A percentile compares a stretch with the other conserved stretches of the same genome.
Conservation (phyloP, 2,113 vertebrate species). For the Pteropus alecto region DNA sequence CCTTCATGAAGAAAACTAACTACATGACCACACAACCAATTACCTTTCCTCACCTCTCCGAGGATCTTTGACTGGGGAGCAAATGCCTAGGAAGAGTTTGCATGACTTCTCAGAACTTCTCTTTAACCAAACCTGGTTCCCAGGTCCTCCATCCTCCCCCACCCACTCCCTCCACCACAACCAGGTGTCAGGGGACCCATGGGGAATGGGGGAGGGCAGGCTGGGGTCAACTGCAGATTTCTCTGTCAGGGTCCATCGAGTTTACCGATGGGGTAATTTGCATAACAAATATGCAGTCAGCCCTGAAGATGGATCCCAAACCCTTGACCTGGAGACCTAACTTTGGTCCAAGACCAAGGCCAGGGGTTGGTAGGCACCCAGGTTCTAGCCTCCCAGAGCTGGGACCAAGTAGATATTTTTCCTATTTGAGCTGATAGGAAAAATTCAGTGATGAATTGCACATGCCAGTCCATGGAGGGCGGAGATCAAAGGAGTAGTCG, state of each 20-base stretch:
- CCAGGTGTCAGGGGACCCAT: conserved; percentile 17
- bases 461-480: background rate
- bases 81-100: background rate
- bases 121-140: background rate
- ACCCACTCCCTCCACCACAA: background rate
- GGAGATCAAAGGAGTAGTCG: background rate
- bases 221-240: background rate
- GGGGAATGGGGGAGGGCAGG: background rate
- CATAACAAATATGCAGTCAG: background rate
- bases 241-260: background rate
- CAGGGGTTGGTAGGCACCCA: background rate
- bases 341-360: background rate
- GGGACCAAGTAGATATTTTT: background rate
- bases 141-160: no score
- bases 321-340: background rate
- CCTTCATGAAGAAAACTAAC: background rate
- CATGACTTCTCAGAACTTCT: background rate
- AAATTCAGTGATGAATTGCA: background rate
- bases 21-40: background rate
- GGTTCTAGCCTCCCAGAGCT: background rate
- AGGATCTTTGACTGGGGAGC: background rate
- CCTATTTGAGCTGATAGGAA: background rate
- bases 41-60: background rate
- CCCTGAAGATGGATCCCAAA: background rate
- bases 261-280: background rate